Evolutionary conservation across 1,140 invertebrate species (phyloP), one percentile per base, ranked within the genome.

Genomic region (Lasaia peninsularis): DNA sequence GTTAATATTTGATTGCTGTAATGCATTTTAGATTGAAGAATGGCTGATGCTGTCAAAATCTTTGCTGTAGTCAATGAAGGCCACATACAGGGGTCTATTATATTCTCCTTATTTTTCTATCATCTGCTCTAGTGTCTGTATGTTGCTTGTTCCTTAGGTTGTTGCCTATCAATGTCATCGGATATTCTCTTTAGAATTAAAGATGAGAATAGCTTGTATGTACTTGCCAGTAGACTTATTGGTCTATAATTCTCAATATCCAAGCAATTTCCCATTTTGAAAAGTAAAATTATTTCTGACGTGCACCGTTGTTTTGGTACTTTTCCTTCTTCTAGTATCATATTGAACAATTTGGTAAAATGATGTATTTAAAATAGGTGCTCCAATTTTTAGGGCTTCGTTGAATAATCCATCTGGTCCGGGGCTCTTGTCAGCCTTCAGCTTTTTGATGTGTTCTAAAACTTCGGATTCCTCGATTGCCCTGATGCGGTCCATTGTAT

Each of bases 361-460:
- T 16, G 44, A 1, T 16, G 18, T 49, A 21, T 4, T 9, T n/a
- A 49, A 7, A 11, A 20, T 21, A 18, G 16, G 18, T 18, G 44
- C 32, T 3, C 32, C 32, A 11, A 34, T 2, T 49, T 21, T 49
- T 2, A 49, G 12, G 6, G 18, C 5, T 49, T 49, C 18, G 44
- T 24, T 49, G 20, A 21, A 32, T 1, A 52, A n/a, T n/a, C 24
- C 24, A 32, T 52, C 50, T n/a, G 50, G 50, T 3, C 50, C 50
- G 5, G 24, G 31, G 50, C 50, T 52, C 24, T 34, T 34, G 6
- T 52, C 31, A n/a, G 6, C 32, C 14, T 52, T 52, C 12, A 52
- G 8, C 14, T 52, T 24, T 0, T 52, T 52, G 7, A 52, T 28
- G 14, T 52, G 50, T 52, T 52, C 3, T 11, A 2, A 12, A n/a